phyloP scores from a whole-genome alignment of 2,113 vertebrate species.

The Heterotis niloticus region DNA sequence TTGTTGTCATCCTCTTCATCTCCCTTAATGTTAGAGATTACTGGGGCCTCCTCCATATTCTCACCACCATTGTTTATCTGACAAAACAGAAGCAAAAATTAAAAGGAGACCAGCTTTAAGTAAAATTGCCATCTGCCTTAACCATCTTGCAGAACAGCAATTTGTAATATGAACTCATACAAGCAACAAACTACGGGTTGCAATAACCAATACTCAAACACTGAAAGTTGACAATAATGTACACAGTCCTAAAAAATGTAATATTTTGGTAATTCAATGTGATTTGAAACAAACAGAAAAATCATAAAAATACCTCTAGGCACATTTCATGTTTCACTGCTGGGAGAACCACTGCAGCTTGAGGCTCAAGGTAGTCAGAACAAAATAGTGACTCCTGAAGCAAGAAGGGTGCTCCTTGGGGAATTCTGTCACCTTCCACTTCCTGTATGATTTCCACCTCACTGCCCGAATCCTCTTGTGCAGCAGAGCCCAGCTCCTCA shows the following conservation, averaged over 20 bases:
- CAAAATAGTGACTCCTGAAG: constrained; percentile 41
- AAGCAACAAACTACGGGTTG: neutral
- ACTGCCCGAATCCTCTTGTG: constrained; percentile 55
- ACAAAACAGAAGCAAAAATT: neutral
- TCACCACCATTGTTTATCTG: constrained; percentile 49
- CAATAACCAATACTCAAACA: too few species aligned
- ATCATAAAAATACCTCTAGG: constrained; percentile 50
- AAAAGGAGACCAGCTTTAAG: neutral
- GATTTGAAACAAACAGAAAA: neutral
- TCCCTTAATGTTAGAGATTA: constrained; percentile 43
- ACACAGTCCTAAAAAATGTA: too few species aligned
- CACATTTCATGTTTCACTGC: constrained; percentile 48
- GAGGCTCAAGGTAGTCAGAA: constrained; percentile 53
- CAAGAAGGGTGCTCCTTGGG: constrained; percentile 33
- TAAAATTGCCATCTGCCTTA: neutral
- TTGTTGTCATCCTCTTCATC: constrained; percentile 43
- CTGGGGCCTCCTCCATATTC: constrained; percentile 38
- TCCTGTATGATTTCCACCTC: constrained; percentile 71
- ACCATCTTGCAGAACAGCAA: neutral
- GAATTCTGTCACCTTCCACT: constrained; percentile 56
- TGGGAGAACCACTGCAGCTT: constrained; percentile 54
- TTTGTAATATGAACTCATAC: neutral
- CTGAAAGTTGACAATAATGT: too few species aligned
- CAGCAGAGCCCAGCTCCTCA: constrained; percentile 34
- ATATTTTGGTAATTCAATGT: neutral